Evolutionary conservation across 2,113 vertebrate genomes (phyloP), one percentile per base, ranked within the genome.

Genomic region (Loxodonta africana): DNA sequence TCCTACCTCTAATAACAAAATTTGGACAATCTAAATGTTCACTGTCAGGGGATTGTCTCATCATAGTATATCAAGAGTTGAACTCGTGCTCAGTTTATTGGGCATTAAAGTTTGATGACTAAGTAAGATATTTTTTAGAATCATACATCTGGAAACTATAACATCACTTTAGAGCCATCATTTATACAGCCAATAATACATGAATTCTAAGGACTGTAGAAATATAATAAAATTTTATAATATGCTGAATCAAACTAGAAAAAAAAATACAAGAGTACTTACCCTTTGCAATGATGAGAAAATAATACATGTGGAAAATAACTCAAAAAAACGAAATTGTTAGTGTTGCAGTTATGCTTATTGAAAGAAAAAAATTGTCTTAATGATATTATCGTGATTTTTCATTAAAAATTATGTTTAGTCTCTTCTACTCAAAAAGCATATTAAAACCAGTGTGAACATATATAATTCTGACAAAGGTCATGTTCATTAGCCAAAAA

Each of bases 361-460:
- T 57, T 94, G 41, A 62, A 83, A 86, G 57, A 83, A 51, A 51
- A 53, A 53, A 74, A 23, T 17, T 57, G 51, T 8, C 15, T 25
- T 57, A 46, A 41, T n/a, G 6, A 44, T 76, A 2, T 30, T n/a
- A 65, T 23, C 37, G 4, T 48, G 28, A 9, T 17, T 91, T 94
- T 93, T 93, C 21, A 69, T 44, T 83, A 83, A 90, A 92, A 89
- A 95, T 76, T 53, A 41, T 37, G 48, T 65, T 83, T 78, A 69
- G 18, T 51, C 71, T 90, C 65, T 88, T 95, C 83, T 26, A 67
- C 67, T 80, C 20, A 86, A 90, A 83, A 77, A 46, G 9, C 3
- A 76, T 23, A 69, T 33, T 37, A 62, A 74, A 86, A 91, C 89
- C 33, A 87, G 21, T 15, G 94, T 44, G 46, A 74, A 46, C 15